phyloP scores from a whole-genome alignment of 2,113 vertebrate genomes.

The Phodopus roborovskii region DNA sequence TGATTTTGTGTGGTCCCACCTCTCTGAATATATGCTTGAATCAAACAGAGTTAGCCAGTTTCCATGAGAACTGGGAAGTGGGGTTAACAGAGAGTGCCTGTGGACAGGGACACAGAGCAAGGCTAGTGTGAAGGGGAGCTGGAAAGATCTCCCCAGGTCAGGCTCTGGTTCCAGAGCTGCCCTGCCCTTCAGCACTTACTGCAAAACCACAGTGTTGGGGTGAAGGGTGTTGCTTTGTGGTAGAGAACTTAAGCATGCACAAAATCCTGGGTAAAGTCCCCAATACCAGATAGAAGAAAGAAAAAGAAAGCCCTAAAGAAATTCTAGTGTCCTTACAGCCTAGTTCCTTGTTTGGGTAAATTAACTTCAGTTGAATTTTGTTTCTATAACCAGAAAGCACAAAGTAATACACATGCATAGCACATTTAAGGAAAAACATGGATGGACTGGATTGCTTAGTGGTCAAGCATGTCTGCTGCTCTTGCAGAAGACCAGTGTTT shows the following conservation, averaged over 20 bases:
- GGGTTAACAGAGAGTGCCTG: not conserved
- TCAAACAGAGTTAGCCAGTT: not conserved
- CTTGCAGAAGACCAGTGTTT: not conserved
- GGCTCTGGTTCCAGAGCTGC: slow-evolving; percentile 10
- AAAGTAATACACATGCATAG: not conserved
- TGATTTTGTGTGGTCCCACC: not conserved
- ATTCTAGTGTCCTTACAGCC: not conserved
- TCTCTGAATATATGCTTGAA: not conserved
- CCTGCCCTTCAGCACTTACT: not conserved
- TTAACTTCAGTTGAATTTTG: slow-evolving; percentile 48
- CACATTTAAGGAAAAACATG: slow-evolving; percentile 48
- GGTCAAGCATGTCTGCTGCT: not conserved
- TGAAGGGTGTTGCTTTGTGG: not conserved
- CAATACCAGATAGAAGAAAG: not conserved
- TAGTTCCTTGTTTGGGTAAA: slow-evolving; percentile 17
- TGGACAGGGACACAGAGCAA: not conserved
- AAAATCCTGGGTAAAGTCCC: not conserved
- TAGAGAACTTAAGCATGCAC: not conserved
- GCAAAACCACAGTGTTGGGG: not conserved
- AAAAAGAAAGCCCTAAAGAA: not conserved
- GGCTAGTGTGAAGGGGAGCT: slow-evolving; percentile 5
- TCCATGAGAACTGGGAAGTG: not conserved
- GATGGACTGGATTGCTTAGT: not conserved
- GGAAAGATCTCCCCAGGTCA: not conserved
- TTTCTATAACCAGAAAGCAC: slow-evolving; percentile 44